A percentile compares a stretch with the other conserved stretches of the same genome.
phyloP scores from a whole-genome alignment of 1,140 invertebrate genomes.

The Pentalonia nigronervosa region DNA sequence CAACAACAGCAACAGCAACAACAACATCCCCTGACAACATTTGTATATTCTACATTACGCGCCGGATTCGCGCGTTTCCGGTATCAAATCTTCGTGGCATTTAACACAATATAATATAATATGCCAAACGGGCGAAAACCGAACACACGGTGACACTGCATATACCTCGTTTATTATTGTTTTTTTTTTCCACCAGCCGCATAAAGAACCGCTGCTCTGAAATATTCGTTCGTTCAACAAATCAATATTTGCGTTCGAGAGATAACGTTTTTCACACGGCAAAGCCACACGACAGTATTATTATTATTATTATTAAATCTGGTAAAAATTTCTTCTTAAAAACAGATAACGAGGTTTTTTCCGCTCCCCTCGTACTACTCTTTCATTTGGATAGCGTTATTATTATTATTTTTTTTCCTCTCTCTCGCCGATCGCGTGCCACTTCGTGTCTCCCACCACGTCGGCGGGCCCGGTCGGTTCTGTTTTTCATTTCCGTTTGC shows the following conservation, averaged over 20 bases:
- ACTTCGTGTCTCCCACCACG: background rate
- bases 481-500: slow-evolving; percentile 58
- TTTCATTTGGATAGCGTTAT: slow-evolving; percentile 40
- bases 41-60: slow-evolving; percentile 50
- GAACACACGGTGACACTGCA: background rate
- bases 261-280: slow-evolving; percentile 46
- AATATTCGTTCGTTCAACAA: slow-evolving; percentile 10
- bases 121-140: slow-evolving; percentile 16
- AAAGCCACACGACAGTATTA: background rate
- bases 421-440: background rate
- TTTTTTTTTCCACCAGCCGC: slow-evolving; percentile 6
- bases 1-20: background rate
- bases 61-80: slow-evolving; percentile 45
- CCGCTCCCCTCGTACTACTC: background rate
- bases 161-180: background rate
- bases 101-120: background rate
- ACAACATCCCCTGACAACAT: slow-evolving; percentile 20
- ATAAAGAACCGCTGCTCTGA: slow-evolving; percentile 5
- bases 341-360: slow-evolving; percentile 42
- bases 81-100: slow-evolving; percentile 29
- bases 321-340: slow-evolving; percentile 52
- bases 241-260: slow-evolving; percentile 55
- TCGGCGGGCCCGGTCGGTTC: slow-evolving; percentile 22
- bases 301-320: slow-evolving; percentile 39
- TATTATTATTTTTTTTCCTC: background rate